Percentiles rank a stretch among this genome's conserved stretches.
These are phyloP conservation scores for Onchidella celtica DNA, from an alignment of 2,888 invertebrate genomes.

Conservation along the genomic window DNA sequence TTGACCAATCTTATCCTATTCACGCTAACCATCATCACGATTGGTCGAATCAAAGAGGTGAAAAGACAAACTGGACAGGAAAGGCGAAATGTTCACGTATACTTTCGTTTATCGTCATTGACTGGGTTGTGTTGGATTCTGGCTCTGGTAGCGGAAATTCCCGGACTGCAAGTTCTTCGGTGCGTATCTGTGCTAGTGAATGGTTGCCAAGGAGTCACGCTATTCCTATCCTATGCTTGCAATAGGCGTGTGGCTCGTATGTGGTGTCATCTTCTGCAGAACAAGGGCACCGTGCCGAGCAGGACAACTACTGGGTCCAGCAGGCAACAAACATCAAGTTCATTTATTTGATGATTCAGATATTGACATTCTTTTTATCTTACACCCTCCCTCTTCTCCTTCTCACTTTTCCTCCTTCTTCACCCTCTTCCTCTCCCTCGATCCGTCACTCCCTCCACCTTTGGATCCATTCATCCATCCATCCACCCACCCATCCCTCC, in stretches of 20 bases:
- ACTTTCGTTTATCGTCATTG: constrained; percentile 62
- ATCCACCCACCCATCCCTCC: too few relatives aligned
- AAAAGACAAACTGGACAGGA: constrained; percentile 48
- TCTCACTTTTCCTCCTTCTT: too few relatives aligned
- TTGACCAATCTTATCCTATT: constrained; percentile 60
- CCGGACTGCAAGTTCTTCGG: constrained; percentile 57
- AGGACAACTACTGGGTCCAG: background rate
- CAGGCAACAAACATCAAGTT: background rate
- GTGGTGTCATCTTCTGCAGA: constrained; percentile 50
- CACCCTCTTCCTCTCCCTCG: too few relatives aligned
- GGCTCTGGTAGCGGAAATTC: constrained; percentile 60
- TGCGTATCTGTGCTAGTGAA: constrained; percentile 60
- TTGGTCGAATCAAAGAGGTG: constrained; percentile 44
- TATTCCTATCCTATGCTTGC: constrained; percentile 61
- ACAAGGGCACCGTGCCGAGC: background rate
- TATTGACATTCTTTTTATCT: too few relatives aligned
- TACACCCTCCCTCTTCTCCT: too few relatives aligned
- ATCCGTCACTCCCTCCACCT: too few relatives aligned
- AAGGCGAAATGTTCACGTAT: constrained; percentile 58
- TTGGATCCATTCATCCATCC: too few relatives aligned
- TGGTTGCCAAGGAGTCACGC: constrained; percentile 63
- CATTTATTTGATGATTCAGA: background rate
- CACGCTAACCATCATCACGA: constrained; percentile 54
- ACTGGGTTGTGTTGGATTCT: constrained; percentile 68
- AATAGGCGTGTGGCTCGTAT: constrained; percentile 58